Evolutionary conservation across 2,113 vertebrate genomes (phyloP).

Genomic region (Heterochromis multidens): DNA sequence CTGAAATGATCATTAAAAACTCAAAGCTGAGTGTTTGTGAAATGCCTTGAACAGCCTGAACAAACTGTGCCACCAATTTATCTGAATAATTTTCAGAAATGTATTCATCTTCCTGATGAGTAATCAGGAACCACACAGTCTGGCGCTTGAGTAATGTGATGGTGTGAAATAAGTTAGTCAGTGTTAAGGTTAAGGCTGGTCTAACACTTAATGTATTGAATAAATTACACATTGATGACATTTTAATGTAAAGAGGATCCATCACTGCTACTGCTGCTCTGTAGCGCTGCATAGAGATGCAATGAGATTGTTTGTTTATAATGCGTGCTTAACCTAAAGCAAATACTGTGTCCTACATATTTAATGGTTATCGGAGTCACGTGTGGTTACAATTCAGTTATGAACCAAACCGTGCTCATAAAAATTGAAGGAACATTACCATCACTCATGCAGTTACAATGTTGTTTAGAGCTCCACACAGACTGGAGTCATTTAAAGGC

Average conservation of each 20-base stretch:
- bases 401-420: background rate
- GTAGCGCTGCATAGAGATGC: background rate
- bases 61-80: background rate
- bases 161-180: conserved; percentile 9
- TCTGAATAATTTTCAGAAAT: background rate
- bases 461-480: background rate
- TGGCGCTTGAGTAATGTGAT: background rate
- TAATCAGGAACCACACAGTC: background rate
- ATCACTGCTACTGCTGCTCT: background rate
- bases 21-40: background rate
- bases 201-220: background rate
- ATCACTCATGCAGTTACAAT: background rate
- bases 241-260: conserved; percentile 2
- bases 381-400: background rate
- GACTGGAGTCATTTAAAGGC: background rate
- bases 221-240: conserved; percentile 7
- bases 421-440: background rate
- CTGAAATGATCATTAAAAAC: background rate
- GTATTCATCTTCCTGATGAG: background rate
- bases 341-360: background rate
- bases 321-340: background rate
- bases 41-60: background rate
- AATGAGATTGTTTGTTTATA: background rate
- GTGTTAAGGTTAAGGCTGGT: background rate
- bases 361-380: background rate